Conservation (phyloP, 2,797 vertebrate genomes). For the Sitta carolinensis region DNA sequence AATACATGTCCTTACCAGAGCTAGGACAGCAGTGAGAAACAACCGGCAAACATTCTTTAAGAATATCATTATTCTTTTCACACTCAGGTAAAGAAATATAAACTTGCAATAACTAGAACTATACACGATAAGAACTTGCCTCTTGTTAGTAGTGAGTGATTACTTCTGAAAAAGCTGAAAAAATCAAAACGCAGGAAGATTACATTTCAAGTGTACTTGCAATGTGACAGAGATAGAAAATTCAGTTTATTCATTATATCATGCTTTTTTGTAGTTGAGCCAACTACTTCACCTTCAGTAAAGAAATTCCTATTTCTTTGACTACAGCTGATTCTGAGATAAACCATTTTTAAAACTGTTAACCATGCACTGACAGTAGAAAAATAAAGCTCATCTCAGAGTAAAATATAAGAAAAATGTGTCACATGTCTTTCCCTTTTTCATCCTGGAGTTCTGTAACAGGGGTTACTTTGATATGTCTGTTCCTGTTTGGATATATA, state of each 20-base stretch:
- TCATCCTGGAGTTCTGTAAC: background rate
- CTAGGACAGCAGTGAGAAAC: background rate
- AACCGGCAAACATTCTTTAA: background rate
- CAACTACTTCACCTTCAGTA: background rate
- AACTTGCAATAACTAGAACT: background rate
- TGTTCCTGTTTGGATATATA: background rate
- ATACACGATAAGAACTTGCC: accelerated
- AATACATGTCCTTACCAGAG: background rate
- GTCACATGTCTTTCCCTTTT: background rate
- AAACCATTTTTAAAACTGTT: background rate
- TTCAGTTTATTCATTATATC: background rate
- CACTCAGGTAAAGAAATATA: background rate
- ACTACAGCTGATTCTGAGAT: background rate
- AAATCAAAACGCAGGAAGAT: background rate
- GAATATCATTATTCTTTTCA: background rate
- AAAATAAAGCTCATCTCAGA: background rate
- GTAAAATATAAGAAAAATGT: background rate
- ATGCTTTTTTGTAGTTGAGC: background rate
- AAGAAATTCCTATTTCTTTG: background rate
- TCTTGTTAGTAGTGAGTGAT: background rate
- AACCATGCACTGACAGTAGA: background rate
- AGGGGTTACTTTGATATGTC: background rate
- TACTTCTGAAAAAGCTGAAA: background rate
- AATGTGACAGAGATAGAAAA: background rate
- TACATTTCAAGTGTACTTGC: background rate